Conservation (phyloP, 2,888 invertebrate genomes). For the Parnassius glacialis region DNA sequence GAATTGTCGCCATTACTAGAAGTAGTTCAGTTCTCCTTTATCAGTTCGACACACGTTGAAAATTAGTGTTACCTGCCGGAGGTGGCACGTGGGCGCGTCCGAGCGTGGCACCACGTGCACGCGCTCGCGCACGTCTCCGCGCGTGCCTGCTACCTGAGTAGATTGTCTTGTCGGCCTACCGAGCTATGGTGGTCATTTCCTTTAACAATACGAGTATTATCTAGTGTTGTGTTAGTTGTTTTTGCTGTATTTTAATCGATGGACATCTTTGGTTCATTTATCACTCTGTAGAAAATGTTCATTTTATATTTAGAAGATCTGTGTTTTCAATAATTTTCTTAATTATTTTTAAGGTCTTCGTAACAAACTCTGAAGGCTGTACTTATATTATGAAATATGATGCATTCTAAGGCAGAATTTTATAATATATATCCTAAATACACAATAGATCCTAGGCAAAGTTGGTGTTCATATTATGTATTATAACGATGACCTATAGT, state of each 20-base stretch:
- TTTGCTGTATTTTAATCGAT: too few relatives aligned
- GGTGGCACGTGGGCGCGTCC: slow-evolving; percentile 55
- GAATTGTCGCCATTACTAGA: too few relatives aligned
- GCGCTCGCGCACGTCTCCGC: slow-evolving; percentile 46
- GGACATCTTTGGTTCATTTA: too few relatives aligned
- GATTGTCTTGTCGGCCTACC: slow-evolving; percentile 38
- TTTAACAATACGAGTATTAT: background rate
- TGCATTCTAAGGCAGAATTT: too few relatives aligned
- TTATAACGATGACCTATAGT: too few relatives aligned
- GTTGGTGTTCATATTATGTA: too few relatives aligned
- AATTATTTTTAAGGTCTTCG: too few relatives aligned
- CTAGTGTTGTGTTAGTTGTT: background rate
- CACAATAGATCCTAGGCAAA: too few relatives aligned
- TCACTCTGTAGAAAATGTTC: background rate
- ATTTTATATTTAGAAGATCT: background rate
- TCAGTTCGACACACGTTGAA: slow-evolving; percentile 29
- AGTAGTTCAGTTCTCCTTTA: slow-evolving; percentile 7
- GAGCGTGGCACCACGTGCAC: slow-evolving; percentile 61
- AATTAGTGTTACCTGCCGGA: slow-evolving; percentile 46
- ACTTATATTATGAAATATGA: too few relatives aligned
- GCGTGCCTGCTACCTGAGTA: slow-evolving; percentile 39
- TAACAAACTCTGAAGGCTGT: too few relatives aligned
- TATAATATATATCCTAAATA: too few relatives aligned
- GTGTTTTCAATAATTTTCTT: too few relatives aligned
- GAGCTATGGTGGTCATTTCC: slow-evolving; percentile 20